Evolutionary conservation across 2,113 vertebrate species (phyloP).

Genomic region (Bungarus multicinctus): DNA sequence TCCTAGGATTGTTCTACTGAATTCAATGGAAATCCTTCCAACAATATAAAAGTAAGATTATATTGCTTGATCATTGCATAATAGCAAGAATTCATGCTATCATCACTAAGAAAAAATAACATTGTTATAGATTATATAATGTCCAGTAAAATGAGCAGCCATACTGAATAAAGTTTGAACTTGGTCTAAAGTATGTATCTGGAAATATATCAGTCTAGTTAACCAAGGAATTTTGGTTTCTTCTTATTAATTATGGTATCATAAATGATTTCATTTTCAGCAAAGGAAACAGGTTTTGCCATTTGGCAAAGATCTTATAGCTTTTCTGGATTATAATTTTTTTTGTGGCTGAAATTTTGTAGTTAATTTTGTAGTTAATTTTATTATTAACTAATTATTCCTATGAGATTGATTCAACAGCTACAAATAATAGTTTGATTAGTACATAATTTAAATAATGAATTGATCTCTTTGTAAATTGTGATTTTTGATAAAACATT

Average conservation of each 20-base stretch:
- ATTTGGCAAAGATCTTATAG: neutral
- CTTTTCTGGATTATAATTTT: neutral
- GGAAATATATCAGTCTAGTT: neutral
- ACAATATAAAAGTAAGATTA: neutral
- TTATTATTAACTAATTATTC: neutral
- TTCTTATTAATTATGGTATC: neutral
- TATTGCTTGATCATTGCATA: neutral
- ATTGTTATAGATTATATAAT: neutral
- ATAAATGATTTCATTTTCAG: neutral
- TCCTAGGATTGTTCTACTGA: neutral
- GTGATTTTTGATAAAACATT: neutral
- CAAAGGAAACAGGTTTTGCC: neutral
- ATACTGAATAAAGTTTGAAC: neutral
- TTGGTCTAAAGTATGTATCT: neutral
- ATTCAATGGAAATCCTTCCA: neutral
- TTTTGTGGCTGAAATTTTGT: neutral
- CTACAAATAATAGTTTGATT: neutral
- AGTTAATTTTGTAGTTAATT: too few species aligned
- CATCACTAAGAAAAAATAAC: neutral
- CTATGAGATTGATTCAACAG: slow-evolving; percentile 13
- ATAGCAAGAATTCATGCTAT: fast-evolving
- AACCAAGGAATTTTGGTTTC: neutral
- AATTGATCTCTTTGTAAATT: neutral
- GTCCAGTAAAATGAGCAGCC: neutral
- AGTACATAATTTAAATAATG: neutral